Base-by-base conservation (phyloP, 2,888 invertebrate species). In the Drosophila macrospina region DNA sequence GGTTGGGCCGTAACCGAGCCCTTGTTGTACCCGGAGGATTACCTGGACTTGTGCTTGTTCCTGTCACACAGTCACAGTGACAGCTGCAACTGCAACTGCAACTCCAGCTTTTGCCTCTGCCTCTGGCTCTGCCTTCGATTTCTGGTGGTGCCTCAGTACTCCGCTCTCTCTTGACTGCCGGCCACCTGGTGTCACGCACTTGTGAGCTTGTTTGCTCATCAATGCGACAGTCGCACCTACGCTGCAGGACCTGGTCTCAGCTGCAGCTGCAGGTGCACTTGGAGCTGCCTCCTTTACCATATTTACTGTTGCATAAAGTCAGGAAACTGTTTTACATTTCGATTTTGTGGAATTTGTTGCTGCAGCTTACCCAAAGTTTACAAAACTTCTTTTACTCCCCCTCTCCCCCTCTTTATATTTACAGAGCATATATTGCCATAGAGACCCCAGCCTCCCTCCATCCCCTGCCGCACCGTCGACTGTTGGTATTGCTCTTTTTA, bases 21-120 rank as follows among this genome's bases (percentile, higher is more conserved):
- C 61, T 71, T 82, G 80, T 78, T 48, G 78, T 81, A 63, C 87
- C 88, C 75, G 69, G 63, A 74, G 89, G 87, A 88, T 89, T 88
- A 86, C 88, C 79, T 78, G 73, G 67, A 79, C 85, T 86, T 86
- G 77, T 75, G 73, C 74, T 80, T 86, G 85, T 85, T 75, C 61
- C 80, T 78, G 75, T 78, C 74, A 66, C 78, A 71, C 62, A 77
- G 69, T 63, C 75, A 42, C 54, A 65, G 62, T 56, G 69, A 44
- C 74, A 69, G 56, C 45, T 52, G 45, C 56, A 52, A 30, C 20
- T 51, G 37, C 28, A 55, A 55, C 36, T 16, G 6, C 34, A 28
- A 7, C 20, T 13, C 16, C 5, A 15, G 37, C 37, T 15, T 10
- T 16, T 8, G 2, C 37, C 15, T 16, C n/a, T n/a, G n/a, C n/a